Evolutionary conservation across 2,888 invertebrate species (phyloP).

Genomic region (Lochmaea crataegi): DNA sequence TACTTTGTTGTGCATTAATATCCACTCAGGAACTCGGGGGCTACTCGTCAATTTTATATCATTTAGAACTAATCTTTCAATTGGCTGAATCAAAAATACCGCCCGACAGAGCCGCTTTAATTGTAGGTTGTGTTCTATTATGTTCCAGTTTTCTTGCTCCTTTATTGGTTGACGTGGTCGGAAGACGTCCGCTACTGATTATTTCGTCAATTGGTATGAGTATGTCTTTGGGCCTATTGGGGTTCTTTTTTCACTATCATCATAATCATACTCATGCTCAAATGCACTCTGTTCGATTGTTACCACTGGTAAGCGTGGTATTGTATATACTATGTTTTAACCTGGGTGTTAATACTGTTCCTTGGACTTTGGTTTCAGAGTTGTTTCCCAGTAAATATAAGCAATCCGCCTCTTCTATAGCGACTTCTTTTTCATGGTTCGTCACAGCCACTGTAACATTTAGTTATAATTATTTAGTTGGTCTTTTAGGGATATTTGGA

Average conservation of each 20-base stretch:
- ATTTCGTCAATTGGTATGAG: conserved; percentile 75
- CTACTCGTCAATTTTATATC: conserved; percentile 82
- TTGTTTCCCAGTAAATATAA: conserved; percentile 83
- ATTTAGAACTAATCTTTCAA: conserved; percentile 76
- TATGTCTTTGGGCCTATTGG: conserved; percentile 71
- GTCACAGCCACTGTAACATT: conserved; percentile 80
- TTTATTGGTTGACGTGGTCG: conserved; percentile 79
- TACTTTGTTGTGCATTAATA: conserved; percentile 69
- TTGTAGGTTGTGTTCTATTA: conserved; percentile 80
- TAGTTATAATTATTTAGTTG: conserved; percentile 72
- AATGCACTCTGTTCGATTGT: conserved; percentile 67
- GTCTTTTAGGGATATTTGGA: conserved; percentile 70
- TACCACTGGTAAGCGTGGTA: conserved; percentile 77
- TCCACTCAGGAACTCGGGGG: conserved; percentile 83
- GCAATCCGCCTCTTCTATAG: conserved; percentile 77
- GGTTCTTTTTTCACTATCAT: conserved; percentile 65
- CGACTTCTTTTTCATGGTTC: conserved; percentile 80
- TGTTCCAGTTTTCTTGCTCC: conserved; percentile 77
- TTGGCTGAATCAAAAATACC: conserved; percentile 73
- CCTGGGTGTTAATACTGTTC: conserved; percentile 79
- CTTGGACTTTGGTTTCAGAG: conserved; percentile 86
- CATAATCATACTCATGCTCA: conserved; percentile 22
- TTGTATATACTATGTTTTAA: conserved; percentile 80
- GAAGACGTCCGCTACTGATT: conserved; percentile 77
- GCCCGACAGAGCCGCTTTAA: conserved; percentile 76